These are phyloP conservation scores for Drosophila arizonae DNA, from an alignment of 1,140 invertebrate genomes.

Conservation along the genomic window DNA sequence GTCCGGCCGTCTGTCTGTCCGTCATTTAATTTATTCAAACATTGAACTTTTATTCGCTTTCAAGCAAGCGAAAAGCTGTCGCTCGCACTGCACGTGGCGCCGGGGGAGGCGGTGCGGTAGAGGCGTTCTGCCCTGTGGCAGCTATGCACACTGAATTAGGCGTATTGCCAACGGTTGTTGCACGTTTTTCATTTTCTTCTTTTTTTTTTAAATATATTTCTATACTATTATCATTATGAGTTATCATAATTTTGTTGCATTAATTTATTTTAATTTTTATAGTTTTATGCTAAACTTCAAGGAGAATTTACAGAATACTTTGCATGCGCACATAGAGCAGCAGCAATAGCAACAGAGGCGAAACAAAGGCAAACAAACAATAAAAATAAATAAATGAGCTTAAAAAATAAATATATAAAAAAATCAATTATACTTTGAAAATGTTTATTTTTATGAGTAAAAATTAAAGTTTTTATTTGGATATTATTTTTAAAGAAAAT, in stretches of 20 bases:
- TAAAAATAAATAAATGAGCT: neutral
- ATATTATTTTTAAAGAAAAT: no score
- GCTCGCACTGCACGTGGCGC: neutral
- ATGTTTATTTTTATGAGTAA: no score
- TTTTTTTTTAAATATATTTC: neutral
- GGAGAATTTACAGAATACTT: constrained; percentile 61
- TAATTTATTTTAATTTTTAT: constrained; percentile 35
- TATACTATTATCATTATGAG: constrained; percentile 32
- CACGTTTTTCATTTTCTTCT: neutral
- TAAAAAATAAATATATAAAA: no score
- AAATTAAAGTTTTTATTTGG: no score
- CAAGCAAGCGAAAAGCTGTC: constrained; percentile 52
- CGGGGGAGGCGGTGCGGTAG: neutral
- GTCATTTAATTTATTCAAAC: constrained; percentile 75
- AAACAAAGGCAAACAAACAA: constrained; percentile 40
- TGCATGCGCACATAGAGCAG: constrained; percentile 29
- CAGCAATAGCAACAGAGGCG: constrained; percentile 20
- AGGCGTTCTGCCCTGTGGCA: neutral
- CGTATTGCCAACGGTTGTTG: constrained; percentile 56
- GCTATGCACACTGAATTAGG: constrained; percentile 18
- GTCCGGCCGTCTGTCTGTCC: constrained; percentile 18
- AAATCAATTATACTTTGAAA: no score
- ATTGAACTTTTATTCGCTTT: constrained; percentile 76
- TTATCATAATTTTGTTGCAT: constrained; percentile 30
- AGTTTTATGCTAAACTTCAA: constrained; percentile 66